These are phyloP conservation scores for Nycticorax nycticorax DNA, from an alignment of 2,113 vertebrate genomes.

Conservation along the genomic window DNA sequence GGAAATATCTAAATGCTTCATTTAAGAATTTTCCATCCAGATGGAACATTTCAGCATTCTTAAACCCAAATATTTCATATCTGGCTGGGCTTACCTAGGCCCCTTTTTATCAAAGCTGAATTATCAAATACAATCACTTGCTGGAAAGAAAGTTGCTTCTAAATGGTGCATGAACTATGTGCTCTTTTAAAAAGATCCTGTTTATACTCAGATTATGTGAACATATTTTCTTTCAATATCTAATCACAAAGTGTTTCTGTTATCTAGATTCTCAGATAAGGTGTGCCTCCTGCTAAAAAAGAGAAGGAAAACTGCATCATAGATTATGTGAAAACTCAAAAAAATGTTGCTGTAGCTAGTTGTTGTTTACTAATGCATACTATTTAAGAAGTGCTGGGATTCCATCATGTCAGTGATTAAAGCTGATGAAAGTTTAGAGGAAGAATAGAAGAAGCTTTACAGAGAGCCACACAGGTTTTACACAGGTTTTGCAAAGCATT, in stretches of 20 bases:
- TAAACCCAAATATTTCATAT: background rate
- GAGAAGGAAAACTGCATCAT: background rate
- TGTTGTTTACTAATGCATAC: background rate
- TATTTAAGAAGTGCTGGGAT: background rate
- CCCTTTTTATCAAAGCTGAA: background rate
- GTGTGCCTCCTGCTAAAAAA: background rate
- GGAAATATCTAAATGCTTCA: background rate
- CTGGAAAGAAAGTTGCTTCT: background rate
- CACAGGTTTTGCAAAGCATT: background rate
- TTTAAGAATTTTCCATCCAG: background rate
- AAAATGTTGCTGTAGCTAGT: background rate
- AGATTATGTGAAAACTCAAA: background rate
- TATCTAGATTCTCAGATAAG: background rate
- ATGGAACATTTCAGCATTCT: background rate
- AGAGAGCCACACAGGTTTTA: background rate
- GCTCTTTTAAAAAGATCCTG: background rate
- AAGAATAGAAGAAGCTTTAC: background rate
- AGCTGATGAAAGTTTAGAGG: background rate
- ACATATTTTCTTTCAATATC: background rate
- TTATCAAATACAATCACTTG: background rate
- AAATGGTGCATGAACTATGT: background rate
- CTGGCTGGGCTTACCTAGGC: background rate
- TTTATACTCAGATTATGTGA: background rate
- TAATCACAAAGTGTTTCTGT: background rate
- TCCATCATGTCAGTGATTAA: background rate